phyloP scores from a whole-genome alignment of 92 coral and sea anemone species.

The Phenganax stokvisi region DNA sequence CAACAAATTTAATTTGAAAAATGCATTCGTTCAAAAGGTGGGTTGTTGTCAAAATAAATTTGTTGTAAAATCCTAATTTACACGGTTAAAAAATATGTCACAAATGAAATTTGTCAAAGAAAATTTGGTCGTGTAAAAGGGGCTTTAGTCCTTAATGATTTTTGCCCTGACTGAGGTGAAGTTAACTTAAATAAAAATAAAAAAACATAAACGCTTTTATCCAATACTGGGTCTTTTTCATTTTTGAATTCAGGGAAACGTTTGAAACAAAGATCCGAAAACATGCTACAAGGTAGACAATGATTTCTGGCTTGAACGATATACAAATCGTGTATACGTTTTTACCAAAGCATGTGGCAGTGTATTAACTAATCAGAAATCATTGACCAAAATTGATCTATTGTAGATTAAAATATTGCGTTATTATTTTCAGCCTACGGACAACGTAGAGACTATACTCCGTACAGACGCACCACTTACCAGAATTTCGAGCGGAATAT shows the following conservation, averaged over 20 bases:
- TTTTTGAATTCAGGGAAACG: not conserved
- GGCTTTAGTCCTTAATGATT: no score
- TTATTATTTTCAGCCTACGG: not conserved
- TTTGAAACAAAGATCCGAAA: not conserved
- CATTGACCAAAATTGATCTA: no score
- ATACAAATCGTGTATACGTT: not conserved
- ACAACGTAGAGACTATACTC: not conserved
- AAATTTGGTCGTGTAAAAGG: no score
- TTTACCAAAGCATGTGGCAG: not conserved
- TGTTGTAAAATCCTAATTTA: no score
- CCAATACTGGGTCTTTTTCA: not conserved
- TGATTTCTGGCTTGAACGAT: not conserved
- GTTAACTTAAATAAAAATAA: not conserved
- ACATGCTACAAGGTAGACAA: not conserved
- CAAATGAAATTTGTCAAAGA: no score
- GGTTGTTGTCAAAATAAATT: no score
- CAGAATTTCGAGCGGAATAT: not conserved
- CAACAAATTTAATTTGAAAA: no score
- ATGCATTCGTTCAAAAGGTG: no score
- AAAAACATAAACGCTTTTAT: no score
- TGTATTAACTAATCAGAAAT: no score
- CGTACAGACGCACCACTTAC: not conserved
- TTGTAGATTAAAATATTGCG: not conserved
- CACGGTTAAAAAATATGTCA: no score
- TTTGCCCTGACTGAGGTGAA: no score